Base-by-base conservation (phyloP, 2,888 invertebrate species). In the Allygus modestus region DNA sequence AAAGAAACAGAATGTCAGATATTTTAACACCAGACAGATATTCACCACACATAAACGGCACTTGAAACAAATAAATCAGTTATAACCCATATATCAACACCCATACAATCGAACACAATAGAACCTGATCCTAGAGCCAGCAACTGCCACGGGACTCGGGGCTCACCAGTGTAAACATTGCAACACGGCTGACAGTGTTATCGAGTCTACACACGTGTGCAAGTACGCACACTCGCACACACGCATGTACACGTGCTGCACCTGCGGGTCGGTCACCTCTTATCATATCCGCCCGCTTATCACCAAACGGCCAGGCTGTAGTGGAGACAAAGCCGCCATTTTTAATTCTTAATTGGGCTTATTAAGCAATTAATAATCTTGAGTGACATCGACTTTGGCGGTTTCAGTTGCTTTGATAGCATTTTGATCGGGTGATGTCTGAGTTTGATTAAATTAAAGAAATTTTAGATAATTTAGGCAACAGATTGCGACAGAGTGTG, bases 181-280 rank as follows among this genome's bases (percentile, higher is more conserved):
- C 65, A 31, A 31, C 65, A 65, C 65, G 15, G 31, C 31, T 65
- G 28, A 58, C 58, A 23, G 58, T 58, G 58, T 58, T 58, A 58
- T 58, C 20, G 31, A 65, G 28, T 15, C 28, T 65, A 2, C 23
- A 58, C 23, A 20, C 46, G 46, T 46, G 46, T 17, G 46, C 46
- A 20, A 4, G 37, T 9, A 37, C 37, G 28, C 65, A 65, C 15
- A 65, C 28, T 28, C 65, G 20, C 65, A 65, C 31, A 31, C 28
- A 65, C 65, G 15, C 65, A 65, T 20, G 26, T 20, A 23, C 58
- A 23, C 26, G 15, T 15, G 26, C 58, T 11, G 9, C 65, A 65
- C 65, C 65, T 65, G 65, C 65, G 65, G 65, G 65, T 65, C 65
- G 65, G 65, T n/a, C 65, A 65, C 65, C 65, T 65, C 65, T 65